Conservation (phyloP, 2,113 vertebrate genomes). For the Alosa alosa region DNA sequence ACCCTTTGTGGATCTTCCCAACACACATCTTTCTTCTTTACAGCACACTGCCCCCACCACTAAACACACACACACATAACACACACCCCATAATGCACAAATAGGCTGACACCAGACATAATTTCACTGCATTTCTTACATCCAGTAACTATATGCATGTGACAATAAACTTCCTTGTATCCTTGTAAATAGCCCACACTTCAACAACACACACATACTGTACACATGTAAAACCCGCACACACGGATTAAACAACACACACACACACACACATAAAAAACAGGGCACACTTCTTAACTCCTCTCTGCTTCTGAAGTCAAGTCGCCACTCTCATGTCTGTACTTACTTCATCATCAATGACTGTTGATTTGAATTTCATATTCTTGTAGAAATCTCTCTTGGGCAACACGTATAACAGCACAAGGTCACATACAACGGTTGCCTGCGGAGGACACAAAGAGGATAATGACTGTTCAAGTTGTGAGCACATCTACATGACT, state of each 20-base stretch:
- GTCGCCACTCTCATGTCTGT: neutral
- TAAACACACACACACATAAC: too few species aligned
- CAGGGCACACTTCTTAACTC: neutral
- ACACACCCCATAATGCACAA: too few species aligned
- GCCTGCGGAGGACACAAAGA: constrained; percentile 70
- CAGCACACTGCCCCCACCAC: too few species aligned
- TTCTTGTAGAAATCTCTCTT: constrained; percentile 91
- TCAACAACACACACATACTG: too few species aligned
- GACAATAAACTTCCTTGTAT: too few species aligned
- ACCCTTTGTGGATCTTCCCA: too few species aligned
- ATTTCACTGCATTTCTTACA: too few species aligned
- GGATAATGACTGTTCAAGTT: neutral
- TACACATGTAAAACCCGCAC: too few species aligned
- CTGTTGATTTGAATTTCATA: constrained; percentile 91
- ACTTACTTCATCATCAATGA: constrained; percentile 61
- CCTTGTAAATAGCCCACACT: too few species aligned
- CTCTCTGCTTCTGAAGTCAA: neutral
- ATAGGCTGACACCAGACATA: too few species aligned
- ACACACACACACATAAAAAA: constrained; percentile 9
- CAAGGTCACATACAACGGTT: constrained; percentile 91
- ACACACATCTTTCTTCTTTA: too few species aligned
- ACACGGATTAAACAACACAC: neutral
- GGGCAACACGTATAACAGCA: constrained; percentile 86
- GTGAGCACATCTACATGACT: neutral
- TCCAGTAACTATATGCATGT: too few species aligned